phyloP scores from a whole-genome alignment of 2,888 invertebrate genomes.

The Fabriciana adippe region DNA sequence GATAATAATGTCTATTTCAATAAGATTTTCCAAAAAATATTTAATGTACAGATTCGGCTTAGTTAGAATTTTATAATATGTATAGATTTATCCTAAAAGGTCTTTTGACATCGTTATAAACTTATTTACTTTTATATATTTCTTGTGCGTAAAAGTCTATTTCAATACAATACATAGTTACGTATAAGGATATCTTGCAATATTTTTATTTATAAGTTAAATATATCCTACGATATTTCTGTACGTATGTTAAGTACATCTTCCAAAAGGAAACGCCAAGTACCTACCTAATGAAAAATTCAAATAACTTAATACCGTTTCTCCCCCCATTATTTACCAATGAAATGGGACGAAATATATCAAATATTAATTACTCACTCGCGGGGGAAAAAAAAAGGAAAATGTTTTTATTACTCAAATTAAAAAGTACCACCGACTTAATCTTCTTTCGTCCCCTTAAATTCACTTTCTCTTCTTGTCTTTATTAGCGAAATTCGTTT shows the following conservation, averaged over 20 bases:
- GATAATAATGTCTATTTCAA: too few relatives aligned
- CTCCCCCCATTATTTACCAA: slow-evolving; percentile 20
- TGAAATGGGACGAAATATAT: slow-evolving; percentile 33
- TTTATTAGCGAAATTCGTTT: slow-evolving; percentile 84
- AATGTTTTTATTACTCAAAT: slow-evolving; percentile 76
- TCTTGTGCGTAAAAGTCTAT: too few relatives aligned
- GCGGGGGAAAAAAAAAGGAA: slow-evolving; percentile 44
- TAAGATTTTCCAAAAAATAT: too few relatives aligned
- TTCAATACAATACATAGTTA: too few relatives aligned
- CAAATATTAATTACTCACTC: slow-evolving; percentile 44
- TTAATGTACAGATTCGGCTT: too few relatives aligned
- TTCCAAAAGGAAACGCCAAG: neutral
- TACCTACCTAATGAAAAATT: slow-evolving; percentile 12
- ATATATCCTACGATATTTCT: too few relatives aligned
- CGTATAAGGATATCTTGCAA: too few relatives aligned
- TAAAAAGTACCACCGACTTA: slow-evolving; percentile 77
- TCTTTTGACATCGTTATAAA: too few relatives aligned
- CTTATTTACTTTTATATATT: too few relatives aligned
- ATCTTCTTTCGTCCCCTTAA: slow-evolving; percentile 82
- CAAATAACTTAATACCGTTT: neutral
- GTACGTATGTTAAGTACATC: neutral
- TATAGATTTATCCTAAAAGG: too few relatives aligned
- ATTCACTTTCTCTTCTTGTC: slow-evolving; percentile 85
- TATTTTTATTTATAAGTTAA: too few relatives aligned
- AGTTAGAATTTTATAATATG: too few relatives aligned